Evolutionary conservation across 2,888 invertebrate species (phyloP).

Genomic region (Temnothorax rugatulus): DNA sequence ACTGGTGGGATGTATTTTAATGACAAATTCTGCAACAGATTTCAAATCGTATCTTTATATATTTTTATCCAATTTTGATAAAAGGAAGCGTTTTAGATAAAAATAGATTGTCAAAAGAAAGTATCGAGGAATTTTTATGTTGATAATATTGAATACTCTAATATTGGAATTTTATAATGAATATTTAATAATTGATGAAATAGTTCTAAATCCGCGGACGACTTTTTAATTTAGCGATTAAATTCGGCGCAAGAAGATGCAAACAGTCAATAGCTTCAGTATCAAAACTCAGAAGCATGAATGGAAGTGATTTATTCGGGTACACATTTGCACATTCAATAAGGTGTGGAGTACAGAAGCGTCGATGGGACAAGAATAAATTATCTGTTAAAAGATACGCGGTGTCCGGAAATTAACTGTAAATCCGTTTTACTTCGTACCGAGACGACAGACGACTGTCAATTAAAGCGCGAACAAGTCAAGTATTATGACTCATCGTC

Average conservation of each 20-base stretch:
- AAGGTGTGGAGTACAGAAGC: neutral
- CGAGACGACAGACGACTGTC: neutral
- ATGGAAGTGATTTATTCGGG: slow-evolving; percentile 1
- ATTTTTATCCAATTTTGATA: neutral
- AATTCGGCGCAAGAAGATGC: neutral
- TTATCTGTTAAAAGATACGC: slow-evolving; percentile 19
- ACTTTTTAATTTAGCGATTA: neutral
- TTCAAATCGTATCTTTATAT: neutral
- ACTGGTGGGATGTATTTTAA: neutral
- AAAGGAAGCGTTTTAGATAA: neutral
- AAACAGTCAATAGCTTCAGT: neutral
- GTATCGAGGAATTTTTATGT: neutral
- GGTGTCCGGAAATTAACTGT: slow-evolving; percentile 40
- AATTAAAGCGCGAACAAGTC: slow-evolving; percentile 29
- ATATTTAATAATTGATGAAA: neutral
- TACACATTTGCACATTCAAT: neutral
- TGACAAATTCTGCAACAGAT: neutral
- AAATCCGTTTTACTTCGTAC: slow-evolving; percentile 21
- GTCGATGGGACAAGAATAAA: slow-evolving; percentile 24
- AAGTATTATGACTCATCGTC: slow-evolving; percentile 35
- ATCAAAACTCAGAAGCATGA: neutral
- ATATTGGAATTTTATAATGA: neutral
- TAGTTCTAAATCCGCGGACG: neutral
- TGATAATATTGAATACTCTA: neutral
- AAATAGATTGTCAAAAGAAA: neutral